Conservation (phyloP, 2,888 invertebrate genomes). For the Euzetes globulus region DNA sequence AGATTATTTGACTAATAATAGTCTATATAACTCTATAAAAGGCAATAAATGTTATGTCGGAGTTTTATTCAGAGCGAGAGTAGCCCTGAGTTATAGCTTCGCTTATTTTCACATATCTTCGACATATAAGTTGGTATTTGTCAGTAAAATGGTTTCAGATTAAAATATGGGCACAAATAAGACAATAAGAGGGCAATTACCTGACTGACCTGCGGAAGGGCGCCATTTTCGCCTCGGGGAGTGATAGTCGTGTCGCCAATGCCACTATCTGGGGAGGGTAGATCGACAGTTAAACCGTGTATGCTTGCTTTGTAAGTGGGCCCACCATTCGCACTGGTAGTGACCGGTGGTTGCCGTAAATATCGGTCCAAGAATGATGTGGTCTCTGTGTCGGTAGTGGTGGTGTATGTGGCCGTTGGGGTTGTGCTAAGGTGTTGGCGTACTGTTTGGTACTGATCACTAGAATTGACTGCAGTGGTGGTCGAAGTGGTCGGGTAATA, state of each 20-base stretch:
- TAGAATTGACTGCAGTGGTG: constrained; percentile 26
- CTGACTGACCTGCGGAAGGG: constrained; percentile 44
- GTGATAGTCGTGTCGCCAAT: constrained; percentile 90
- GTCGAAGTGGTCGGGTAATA: constrained; percentile 32
- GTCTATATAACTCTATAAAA: too few relatives aligned
- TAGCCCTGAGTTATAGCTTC: too few relatives aligned
- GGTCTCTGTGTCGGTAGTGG: constrained; percentile 25
- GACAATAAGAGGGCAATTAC: neutral
- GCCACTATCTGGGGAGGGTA: constrained; percentile 91
- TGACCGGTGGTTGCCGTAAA: constrained; percentile 36
- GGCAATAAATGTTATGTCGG: too few relatives aligned
- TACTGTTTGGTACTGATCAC: constrained; percentile 41
- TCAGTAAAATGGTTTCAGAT: too few relatives aligned
- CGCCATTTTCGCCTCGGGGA: constrained; percentile 55
- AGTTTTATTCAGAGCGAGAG: too few relatives aligned
- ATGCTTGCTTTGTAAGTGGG: constrained; percentile 37
- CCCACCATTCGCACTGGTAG: constrained; percentile 31
- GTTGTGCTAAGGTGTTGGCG: constrained; percentile 37
- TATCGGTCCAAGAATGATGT: constrained; percentile 41
- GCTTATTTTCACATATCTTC: too few relatives aligned
- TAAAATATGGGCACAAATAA: neutral
- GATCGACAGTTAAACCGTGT: constrained; percentile 68
- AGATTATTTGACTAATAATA: too few relatives aligned
- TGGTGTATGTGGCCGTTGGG: constrained; percentile 36
- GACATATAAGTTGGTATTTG: neutral